Percentiles rank a stretch among this genome's conserved stretches.
Conservation (phyloP, 2,797 vertebrate species). For the Sebastes minor region DNA sequence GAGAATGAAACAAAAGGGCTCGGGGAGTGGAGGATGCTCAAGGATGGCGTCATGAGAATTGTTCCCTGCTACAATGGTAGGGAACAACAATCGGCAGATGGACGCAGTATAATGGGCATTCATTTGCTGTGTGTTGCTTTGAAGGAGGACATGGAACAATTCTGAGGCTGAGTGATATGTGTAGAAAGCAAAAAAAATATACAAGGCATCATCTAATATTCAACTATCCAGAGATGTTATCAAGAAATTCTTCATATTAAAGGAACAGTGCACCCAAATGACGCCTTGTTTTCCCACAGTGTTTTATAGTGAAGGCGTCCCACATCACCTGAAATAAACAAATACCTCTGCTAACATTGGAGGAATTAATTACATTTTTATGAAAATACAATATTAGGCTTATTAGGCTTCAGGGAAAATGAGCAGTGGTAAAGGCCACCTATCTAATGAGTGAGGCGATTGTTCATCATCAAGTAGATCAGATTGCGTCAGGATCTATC, state of each 20-base stretch:
- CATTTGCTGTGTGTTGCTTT: slow-evolving; percentile 22
- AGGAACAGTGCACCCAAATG: background rate
- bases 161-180: slow-evolving; percentile 17
- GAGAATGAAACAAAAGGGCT: slow-evolving; percentile 62
- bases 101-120: slow-evolving; percentile 40
- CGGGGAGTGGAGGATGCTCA: slow-evolving; percentile 27
- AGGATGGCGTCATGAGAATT: slow-evolving; percentile 40
- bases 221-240: background rate
- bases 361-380: background rate
- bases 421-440: background rate
- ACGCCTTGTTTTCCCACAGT: background rate
- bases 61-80: slow-evolving; percentile 38
- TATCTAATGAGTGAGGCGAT: background rate
- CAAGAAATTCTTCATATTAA: background rate
- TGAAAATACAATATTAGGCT: background rate
- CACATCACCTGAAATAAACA: background rate
- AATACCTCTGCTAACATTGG: background rate
- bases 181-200: background rate
- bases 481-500: slow-evolving; percentile 15
- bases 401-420: background rate
- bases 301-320: background rate
- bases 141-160: slow-evolving; percentile 27
- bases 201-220: background rate
- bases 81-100: slow-evolving; percentile 44
- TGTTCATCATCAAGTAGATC: slow-evolving; percentile 5